phyloP scores from a whole-genome alignment of 64 coral and sea anemone species.

The Anthopleura sola region DNA sequence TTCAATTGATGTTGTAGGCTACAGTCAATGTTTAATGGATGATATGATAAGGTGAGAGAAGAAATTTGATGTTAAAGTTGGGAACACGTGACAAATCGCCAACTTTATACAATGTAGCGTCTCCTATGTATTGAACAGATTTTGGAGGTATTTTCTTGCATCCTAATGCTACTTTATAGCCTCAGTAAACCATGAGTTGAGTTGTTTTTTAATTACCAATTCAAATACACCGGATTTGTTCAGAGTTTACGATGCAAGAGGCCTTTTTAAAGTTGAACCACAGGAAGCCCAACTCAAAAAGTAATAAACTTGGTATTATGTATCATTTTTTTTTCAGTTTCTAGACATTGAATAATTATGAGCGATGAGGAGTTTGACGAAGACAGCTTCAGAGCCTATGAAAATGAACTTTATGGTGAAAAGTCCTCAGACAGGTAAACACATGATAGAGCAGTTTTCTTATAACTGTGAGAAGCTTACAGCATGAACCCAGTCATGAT shows the following conservation, averaged over 20 bases:
- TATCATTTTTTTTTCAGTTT: neutral
- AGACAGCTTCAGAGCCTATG: constrained; percentile 34
- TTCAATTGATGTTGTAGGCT: neutral
- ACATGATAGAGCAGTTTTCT: too few species aligned
- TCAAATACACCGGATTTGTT: too few species aligned
- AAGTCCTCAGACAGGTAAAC: constrained; percentile 24
- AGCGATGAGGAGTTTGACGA: constrained; percentile 54
- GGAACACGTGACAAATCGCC: neutral
- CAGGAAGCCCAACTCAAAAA: too few species aligned
- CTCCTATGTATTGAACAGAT: too few species aligned
- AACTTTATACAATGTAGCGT: neutral
- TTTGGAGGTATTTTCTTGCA: neutral
- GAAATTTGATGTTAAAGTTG: neutral
- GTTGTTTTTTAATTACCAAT: too few species aligned
- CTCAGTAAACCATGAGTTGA: too few species aligned
- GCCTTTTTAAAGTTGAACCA: too few species aligned
- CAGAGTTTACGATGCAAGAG: too few species aligned
- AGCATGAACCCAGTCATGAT: too few species aligned
- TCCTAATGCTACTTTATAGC: too few species aligned
- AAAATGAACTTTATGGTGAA: constrained; percentile 54
- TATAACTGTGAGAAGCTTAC: too few species aligned
- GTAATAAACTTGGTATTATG: too few species aligned
- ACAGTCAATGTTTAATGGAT: neutral
- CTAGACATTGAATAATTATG: neutral
- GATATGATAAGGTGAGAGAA: neutral